These are phyloP conservation scores for Brotula barbata DNA, from an alignment of 2,797 vertebrate species.

Conservation along the genomic window DNA sequence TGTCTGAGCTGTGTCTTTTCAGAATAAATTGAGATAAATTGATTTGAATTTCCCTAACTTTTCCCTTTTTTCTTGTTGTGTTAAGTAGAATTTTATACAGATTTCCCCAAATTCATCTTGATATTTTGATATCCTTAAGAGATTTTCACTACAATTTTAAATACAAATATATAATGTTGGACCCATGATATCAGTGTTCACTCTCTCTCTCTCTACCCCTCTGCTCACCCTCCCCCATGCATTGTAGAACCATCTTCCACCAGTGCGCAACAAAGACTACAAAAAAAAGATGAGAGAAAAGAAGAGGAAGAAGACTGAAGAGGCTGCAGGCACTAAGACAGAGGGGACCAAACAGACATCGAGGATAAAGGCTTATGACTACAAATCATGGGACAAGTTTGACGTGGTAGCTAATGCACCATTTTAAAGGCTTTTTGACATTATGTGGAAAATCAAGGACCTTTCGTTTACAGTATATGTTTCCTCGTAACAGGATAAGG, in stretches of 20 bases:
- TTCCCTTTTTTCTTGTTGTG: too few relatives aligned
- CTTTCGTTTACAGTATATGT: background rate
- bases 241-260: slow-evolving; percentile 82
- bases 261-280: slow-evolving; percentile 90
- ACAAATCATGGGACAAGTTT: slow-evolving; percentile 93
- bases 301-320: slow-evolving; percentile 78
- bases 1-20: too few relatives aligned
- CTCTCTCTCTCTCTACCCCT: too few relatives aligned
- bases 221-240: slow-evolving; percentile 13
- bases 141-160: too few relatives aligned
- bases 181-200: too few relatives aligned
- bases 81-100: too few relatives aligned
- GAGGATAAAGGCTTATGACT: slow-evolving; percentile 89
- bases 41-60: too few relatives aligned
- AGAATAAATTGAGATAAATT: too few relatives aligned
- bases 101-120: too few relatives aligned
- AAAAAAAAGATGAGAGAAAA: slow-evolving; percentile 74
- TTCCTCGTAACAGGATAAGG: slow-evolving; percentile 79
- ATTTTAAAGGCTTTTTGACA: background rate
- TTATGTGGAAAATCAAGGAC: background rate
- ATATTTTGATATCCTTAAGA: too few relatives aligned
- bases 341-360: slow-evolving; percentile 73
- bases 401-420: slow-evolving; percentile 86
- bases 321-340: slow-evolving; percentile 65
- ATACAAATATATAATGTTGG: too few relatives aligned